phyloP scores from a whole-genome alignment of 2,888 invertebrate species.

The Caradrina clavipalpis region DNA sequence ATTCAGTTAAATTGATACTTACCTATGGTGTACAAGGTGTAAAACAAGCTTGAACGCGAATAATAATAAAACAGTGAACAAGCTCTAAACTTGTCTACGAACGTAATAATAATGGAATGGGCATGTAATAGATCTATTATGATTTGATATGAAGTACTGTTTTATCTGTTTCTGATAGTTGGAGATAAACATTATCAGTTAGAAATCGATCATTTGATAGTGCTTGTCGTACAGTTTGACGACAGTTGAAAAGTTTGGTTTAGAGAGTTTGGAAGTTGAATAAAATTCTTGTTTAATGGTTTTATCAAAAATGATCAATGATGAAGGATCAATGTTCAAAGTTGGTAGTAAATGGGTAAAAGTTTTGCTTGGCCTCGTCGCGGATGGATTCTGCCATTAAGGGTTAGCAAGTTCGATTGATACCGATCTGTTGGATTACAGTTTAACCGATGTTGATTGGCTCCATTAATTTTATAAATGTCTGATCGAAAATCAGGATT shows the following conservation, averaged over 20 bases:
- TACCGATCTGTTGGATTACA: constrained; percentile 63
- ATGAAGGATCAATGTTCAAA: constrained; percentile 60
- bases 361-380: constrained; percentile 62
- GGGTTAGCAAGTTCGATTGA: constrained; percentile 67
- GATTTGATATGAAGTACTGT: constrained; percentile 41
- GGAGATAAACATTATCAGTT: constrained; percentile 42
- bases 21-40: constrained; percentile 40
- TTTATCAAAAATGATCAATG: constrained; percentile 65
- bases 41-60: constrained; percentile 44
- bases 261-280: constrained; percentile 40
- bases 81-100: constrained; percentile 28
- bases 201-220: constrained; percentile 55
- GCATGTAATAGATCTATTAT: constrained; percentile 48
- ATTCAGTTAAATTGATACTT: constrained; percentile 41
- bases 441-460: constrained; percentile 48
- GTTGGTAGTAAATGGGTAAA: constrained; percentile 62
- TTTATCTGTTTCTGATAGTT: constrained; percentile 55
- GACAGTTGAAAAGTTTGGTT: constrained; percentile 40
- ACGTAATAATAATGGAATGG: constrained; percentile 27
- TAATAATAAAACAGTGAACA: constrained; percentile 41
- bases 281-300: constrained; percentile 56
- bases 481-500: background rate
- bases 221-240: constrained; percentile 28
- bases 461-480: constrained; percentile 33
- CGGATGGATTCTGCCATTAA: constrained; percentile 67